Evolutionary conservation across 2,888 invertebrate genomes (phyloP).

Genomic region (Syrista parreyssii): DNA sequence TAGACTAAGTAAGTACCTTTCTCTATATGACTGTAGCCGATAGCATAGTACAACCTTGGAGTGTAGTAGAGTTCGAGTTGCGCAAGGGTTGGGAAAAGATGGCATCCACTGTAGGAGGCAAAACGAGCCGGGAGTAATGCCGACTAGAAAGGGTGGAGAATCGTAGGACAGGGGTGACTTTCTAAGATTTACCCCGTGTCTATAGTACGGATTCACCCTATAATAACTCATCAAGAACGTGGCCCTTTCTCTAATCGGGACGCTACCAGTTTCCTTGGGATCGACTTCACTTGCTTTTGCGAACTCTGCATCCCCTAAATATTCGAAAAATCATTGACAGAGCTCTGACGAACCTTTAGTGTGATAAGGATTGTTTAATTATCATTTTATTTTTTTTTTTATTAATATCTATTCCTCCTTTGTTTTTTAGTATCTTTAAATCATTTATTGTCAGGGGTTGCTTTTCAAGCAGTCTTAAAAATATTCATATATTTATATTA

Average conservation of each 20-base stretch:
- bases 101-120: neutral
- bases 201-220: neutral
- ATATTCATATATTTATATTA: neutral
- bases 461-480: neutral
- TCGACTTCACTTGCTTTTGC: neutral
- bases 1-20: neutral
- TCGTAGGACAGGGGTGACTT: neutral
- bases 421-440: neutral
- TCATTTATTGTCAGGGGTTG: neutral
- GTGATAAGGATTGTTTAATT: neutral
- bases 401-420: neutral
- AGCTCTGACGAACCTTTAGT: neutral
- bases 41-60: neutral
- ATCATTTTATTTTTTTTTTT: neutral
- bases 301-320: neutral
- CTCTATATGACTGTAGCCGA: neutral
- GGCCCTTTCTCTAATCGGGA: neutral
- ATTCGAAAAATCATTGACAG: neutral
- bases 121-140: neutral
- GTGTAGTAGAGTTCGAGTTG: neutral
- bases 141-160: neutral
- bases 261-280: neutral
- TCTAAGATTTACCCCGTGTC: neutral
- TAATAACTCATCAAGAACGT: neutral
- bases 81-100: neutral